phyloP scores from a whole-genome alignment of 2,797 vertebrate species.

The Leptoclinus maculatus region DNA sequence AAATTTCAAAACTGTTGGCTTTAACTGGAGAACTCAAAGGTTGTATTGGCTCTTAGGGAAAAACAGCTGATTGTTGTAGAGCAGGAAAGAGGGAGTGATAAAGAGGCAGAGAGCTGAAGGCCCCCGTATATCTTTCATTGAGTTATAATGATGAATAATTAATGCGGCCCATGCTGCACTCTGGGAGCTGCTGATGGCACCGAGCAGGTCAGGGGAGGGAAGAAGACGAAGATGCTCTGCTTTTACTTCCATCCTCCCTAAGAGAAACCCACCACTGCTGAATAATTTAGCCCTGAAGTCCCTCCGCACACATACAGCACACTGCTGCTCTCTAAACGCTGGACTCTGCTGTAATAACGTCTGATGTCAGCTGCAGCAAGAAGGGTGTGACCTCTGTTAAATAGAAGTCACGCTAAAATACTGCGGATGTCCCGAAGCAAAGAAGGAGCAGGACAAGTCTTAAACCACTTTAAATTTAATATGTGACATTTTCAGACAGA shows the following conservation, averaged over 20 bases:
- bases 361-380: slow-evolving; percentile 26
- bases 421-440: not conserved
- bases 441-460: not conserved
- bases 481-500: slow-evolving; percentile 12
- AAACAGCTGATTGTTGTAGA: not conserved
- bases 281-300: slow-evolving; percentile 72
- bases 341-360: slow-evolving; percentile 32
- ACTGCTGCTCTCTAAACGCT: slow-evolving; percentile 18
- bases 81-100: slow-evolving; percentile 13
- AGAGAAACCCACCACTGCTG: slow-evolving; percentile 66
- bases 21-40: not conserved
- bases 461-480: not conserved
- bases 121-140: slow-evolving; percentile 45
- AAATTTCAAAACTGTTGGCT: not conserved
- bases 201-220: slow-evolving; percentile 49
- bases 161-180: slow-evolving; percentile 54
- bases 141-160: slow-evolving; percentile 73
- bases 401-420: slow-evolving; percentile 1
- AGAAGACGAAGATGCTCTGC: slow-evolving; percentile 50
- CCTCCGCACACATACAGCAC: slow-evolving; percentile 32
- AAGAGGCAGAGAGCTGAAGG: slow-evolving; percentile 44
- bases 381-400: slow-evolving; percentile 38
- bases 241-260: slow-evolving; percentile 55
- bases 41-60: slow-evolving; percentile 23
- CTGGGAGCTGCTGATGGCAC: slow-evolving; percentile 64